A percentile compares a stretch with the other conserved stretches of the same genome.
Evolutionary conservation across 2,113 vertebrate genomes (phyloP).

Genomic region (Chunga burmeisteri): DNA sequence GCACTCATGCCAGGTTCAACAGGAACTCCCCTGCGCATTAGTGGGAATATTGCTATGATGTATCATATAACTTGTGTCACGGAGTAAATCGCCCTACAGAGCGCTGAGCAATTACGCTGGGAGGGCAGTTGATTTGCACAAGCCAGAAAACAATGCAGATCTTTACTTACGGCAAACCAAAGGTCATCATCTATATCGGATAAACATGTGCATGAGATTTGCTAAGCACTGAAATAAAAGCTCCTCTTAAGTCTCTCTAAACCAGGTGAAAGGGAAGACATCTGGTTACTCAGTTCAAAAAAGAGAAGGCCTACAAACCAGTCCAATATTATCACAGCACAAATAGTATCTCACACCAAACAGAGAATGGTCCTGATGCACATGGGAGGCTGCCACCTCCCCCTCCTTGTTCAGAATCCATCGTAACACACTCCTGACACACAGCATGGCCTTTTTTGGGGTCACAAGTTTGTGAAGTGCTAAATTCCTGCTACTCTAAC

Average conservation of each 20-base stretch:
- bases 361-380: background rate
- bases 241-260: background rate
- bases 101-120: background rate
- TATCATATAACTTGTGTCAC: background rate
- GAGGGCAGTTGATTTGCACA: background rate
- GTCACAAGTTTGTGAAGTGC: background rate
- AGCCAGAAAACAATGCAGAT: background rate
- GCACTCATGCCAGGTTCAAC: background rate
- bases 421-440: background rate
- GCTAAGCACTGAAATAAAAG: background rate
- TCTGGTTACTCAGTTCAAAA: background rate
- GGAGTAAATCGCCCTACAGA: background rate
- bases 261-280: background rate
- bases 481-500: slow-evolving; percentile 34
- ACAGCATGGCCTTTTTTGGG: background rate
- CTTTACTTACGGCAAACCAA: background rate
- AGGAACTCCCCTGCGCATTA: background rate
- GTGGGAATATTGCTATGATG: background rate
- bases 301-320: background rate
- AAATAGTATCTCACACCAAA: background rate
- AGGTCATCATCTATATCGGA: background rate
- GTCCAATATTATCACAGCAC: background rate
- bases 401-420: background rate
- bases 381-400: background rate
- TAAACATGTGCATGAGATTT: background rate